phyloP scores from a whole-genome alignment of 2,888 invertebrate genomes.

The Agriopis marginaria region DNA sequence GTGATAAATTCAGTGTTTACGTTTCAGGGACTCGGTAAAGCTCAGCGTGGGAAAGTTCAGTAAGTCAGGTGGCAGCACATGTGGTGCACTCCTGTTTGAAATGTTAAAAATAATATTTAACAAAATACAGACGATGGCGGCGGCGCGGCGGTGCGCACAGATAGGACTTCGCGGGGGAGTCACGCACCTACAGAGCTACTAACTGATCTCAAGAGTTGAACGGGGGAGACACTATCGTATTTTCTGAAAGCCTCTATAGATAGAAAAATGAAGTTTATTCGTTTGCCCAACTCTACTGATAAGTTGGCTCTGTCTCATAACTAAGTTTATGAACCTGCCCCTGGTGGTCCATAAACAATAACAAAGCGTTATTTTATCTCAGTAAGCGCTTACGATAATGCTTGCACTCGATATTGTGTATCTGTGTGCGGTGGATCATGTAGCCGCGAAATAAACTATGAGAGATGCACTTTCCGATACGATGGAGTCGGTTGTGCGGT shows the following conservation, averaged over 20 bases:
- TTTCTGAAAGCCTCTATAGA: not conserved
- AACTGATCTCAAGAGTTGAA: not conserved
- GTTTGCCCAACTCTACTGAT: not conserved
- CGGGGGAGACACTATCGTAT: not conserved
- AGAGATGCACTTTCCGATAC: conserved; percentile 26
- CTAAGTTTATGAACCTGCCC: conserved; percentile 42
- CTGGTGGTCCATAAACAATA: conserved; percentile 83
- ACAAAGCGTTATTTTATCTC: conserved; percentile 73
- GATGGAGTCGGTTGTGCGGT: conserved; percentile 19
- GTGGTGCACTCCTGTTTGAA: conserved; percentile 79
- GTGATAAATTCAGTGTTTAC: conserved; percentile 67
- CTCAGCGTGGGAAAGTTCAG: conserved; percentile 82
- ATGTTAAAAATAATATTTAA: conserved; percentile 82
- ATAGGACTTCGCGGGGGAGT: conserved; percentile 76
- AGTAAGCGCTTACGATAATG: conserved; percentile 64
- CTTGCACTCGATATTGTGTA: conserved; percentile 49
- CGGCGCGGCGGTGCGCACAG: conserved; percentile 57
- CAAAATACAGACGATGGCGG: conserved; percentile 68
- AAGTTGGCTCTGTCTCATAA: not conserved
- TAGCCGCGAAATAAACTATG: conserved; percentile 61
- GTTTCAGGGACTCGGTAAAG: conserved; percentile 67
- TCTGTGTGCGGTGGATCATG: conserved; percentile 57
- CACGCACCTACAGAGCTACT: conserved; percentile 47
- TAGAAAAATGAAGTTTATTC: not conserved
- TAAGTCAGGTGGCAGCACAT: conserved; percentile 84